Evolutionary conservation across 2,113 vertebrate genomes (phyloP).

Genomic region (Gobiocypris rarus): DNA sequence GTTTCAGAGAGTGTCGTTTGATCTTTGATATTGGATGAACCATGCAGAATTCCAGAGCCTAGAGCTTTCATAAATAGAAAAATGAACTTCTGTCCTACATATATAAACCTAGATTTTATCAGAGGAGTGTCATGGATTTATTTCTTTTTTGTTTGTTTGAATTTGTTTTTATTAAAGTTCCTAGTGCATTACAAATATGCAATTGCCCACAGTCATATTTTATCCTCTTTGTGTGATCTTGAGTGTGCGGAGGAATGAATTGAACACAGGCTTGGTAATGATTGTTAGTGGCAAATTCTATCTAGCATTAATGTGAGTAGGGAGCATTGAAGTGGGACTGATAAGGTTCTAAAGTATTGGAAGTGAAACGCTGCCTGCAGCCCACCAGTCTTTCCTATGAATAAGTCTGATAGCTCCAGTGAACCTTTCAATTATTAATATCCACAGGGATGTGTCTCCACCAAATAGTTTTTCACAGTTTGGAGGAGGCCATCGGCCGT

Average conservation of each 20-base stretch:
- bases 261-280: slow-evolving; percentile 14
- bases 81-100: slow-evolving; percentile 29
- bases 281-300: slow-evolving; percentile 37
- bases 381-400: slow-evolving; percentile 56
- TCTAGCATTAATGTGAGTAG: slow-evolving; percentile 38
- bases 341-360: slow-evolving; percentile 50
- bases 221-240: slow-evolving; percentile 27
- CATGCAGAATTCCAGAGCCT: slow-evolving; percentile 8
- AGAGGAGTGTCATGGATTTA: background rate
- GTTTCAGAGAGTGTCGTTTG: background rate
- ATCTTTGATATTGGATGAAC: slow-evolving; percentile 16
- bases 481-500: slow-evolving; percentile 56
- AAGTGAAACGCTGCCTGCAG: slow-evolving; percentile 30
- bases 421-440: slow-evolving; percentile 73
- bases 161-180: slow-evolving; percentile 23
- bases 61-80: slow-evolving; percentile 24
- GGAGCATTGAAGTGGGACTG: slow-evolving; percentile 49
- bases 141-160: background rate
- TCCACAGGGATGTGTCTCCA: slow-evolving; percentile 57
- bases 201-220: slow-evolving; percentile 21
- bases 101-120: slow-evolving; percentile 12
- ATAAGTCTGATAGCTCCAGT: slow-evolving; percentile 63
- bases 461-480: slow-evolving; percentile 66
- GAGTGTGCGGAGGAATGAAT: slow-evolving; percentile 24
- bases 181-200: slow-evolving; percentile 25